Percentiles rank a stretch among this genome's conserved stretches.
Conservation (phyloP, 2,113 vertebrate species). For the Neofelis nebulosa region DNA sequence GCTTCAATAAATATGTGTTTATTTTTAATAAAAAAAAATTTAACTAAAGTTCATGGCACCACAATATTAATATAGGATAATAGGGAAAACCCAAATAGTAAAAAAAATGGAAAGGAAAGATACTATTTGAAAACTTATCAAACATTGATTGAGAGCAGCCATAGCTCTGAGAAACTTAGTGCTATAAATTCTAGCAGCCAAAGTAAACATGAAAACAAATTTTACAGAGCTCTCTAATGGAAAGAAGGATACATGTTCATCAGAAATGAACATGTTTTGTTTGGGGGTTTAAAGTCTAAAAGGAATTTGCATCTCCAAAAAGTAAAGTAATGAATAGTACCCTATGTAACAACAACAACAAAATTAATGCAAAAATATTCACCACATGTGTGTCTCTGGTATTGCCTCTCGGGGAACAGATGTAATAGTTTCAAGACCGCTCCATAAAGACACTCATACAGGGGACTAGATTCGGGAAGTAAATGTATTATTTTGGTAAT, state of each 20-base stretch:
- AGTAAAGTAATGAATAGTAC: not conserved
- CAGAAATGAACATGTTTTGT: not conserved
- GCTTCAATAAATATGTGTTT: not conserved
- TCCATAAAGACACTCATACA: not conserved
- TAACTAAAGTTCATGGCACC: not conserved
- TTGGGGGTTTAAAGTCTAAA: not conserved
- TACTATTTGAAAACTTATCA: not conserved
- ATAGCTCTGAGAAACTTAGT: not conserved
- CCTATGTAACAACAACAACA: not conserved
- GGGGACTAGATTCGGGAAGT: not conserved
- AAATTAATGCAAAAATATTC: not conserved
- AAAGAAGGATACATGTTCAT: not conserved
- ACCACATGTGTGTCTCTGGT: not conserved
- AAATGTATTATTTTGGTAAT: not conserved
- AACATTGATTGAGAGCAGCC: not conserved
- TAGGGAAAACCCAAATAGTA: not conserved
- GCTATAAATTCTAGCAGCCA: not conserved
- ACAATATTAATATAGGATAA: not conserved
- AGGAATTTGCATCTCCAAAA: constrained; percentile 43
- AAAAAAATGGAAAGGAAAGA: not conserved
- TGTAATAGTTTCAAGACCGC: not conserved
- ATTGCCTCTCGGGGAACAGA: not conserved
- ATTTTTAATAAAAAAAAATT: not conserved
- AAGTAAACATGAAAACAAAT: not conserved
- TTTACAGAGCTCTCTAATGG: not conserved